A percentile compares a stretch with the other conserved stretches of the same genome.
phyloP scores from a whole-genome alignment of 1,140 invertebrate species.

The Phenacoccus solenopsis region DNA sequence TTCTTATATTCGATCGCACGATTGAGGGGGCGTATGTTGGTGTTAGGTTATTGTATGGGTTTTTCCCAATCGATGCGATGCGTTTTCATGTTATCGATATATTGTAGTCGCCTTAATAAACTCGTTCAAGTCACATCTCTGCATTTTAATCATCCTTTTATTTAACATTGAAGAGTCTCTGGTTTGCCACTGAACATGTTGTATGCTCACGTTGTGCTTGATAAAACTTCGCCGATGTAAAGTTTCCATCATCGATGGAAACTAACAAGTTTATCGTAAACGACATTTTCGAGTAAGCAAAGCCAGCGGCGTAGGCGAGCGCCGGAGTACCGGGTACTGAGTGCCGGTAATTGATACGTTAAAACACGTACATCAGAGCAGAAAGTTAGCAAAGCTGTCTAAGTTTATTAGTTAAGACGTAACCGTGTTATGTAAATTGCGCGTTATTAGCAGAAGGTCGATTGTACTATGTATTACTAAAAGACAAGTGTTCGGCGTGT shows the following conservation, averaged over 20 bases:
- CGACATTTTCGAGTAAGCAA: constrained; percentile 12
- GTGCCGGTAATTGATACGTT: constrained; percentile 15
- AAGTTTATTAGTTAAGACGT: constrained; percentile 13
- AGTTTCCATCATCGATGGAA: not conserved
- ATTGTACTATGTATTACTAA: not conserved
- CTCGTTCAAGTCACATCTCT: no score
- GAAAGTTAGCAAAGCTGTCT: constrained; percentile 11
- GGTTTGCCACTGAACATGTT: no score
- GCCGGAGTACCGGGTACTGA: constrained; percentile 1
- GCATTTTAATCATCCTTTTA: no score
- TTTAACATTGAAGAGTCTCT: no score
- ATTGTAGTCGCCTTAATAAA: no score
- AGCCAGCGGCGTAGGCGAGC: not conserved
- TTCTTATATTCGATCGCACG: no score
- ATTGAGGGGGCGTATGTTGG: no score
- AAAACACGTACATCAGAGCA: constrained; percentile 10
- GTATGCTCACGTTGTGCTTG: not conserved
- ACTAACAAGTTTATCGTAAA: constrained; percentile 16
- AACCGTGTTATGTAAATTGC: constrained; percentile 11
- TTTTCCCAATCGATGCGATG: no score
- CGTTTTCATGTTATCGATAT: no score
- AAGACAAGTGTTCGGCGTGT: no score
- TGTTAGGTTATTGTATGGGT: no score
- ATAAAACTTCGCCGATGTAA: not conserved
- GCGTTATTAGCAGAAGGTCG: constrained; percentile 5